A percentile compares a stretch with the other conserved stretches of the same genome.
These are phyloP conservation scores for Struthidea cinerea DNA, from an alignment of 2,113 vertebrate species.

Conservation along the genomic window DNA sequence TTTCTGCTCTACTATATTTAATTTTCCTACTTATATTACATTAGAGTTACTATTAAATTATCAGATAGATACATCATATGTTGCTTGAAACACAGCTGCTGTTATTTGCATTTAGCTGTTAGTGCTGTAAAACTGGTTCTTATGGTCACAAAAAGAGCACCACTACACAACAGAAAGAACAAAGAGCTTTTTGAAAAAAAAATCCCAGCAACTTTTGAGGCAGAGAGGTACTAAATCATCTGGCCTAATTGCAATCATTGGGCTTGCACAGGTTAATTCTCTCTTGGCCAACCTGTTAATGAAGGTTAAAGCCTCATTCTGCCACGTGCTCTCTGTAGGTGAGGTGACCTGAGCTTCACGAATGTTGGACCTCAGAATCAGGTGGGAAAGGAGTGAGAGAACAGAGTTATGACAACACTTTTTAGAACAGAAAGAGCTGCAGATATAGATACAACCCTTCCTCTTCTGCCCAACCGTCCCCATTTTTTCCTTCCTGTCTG, in stretches of 20 bases:
- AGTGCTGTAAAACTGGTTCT: neutral
- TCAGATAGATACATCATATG: neutral
- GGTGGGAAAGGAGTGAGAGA: neutral
- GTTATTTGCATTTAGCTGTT: neutral
- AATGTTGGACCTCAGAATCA: neutral
- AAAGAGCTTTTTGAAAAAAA: neutral
- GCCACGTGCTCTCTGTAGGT: neutral
- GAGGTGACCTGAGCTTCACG: neutral
- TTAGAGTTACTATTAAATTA: constrained; percentile 28
- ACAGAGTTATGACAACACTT: neutral
- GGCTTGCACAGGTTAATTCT: neutral
- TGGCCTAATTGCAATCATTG: neutral
- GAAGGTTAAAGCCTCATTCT: neutral
- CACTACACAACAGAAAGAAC: neutral
- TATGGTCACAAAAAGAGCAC: neutral
- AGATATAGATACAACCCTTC: neutral
- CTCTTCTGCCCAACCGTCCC: accelerated
- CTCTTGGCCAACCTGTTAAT: neutral
- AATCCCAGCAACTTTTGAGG: neutral
- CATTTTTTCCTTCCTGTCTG: neutral
- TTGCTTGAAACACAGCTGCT: neutral
- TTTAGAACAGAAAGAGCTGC: neutral
- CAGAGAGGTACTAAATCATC: neutral
- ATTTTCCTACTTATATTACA: neutral
- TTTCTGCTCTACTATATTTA: neutral